A percentile compares a stretch with the other conserved stretches of the same genome.
These are phyloP conservation scores for Syngnathus floridae DNA, from an alignment of 2,113 vertebrate genomes.

Conservation along the genomic window DNA sequence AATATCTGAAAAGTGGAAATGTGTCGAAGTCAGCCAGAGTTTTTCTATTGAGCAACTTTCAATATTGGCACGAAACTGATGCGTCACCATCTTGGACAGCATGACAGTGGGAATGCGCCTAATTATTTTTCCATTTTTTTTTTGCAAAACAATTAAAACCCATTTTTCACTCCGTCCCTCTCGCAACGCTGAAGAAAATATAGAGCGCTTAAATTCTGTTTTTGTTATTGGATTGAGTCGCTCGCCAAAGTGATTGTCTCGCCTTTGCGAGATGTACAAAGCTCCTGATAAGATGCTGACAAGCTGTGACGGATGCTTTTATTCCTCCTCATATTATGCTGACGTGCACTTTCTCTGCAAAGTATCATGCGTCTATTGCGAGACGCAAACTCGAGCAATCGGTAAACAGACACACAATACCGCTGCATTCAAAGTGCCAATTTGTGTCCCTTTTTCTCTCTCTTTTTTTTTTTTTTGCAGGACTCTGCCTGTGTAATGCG, in stretches of 20 bases:
- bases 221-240: conserved; percentile 57
- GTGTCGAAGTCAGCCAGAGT: conserved; percentile 35
- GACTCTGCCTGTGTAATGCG: conserved; percentile 8
- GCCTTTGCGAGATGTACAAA: conserved; percentile 31
- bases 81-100: conserved; percentile 29
- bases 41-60: conserved; percentile 33
- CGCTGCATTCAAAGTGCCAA: conserved; percentile 18
- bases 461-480: conserved; percentile 7
- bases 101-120: conserved; percentile 27
- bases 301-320: conserved; percentile 37
- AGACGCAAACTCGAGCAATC: conserved; percentile 7
- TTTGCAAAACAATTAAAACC: conserved; percentile 47
- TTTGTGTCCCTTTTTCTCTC: conserved; percentile 6
- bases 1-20: conserved; percentile 23
- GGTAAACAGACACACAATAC: conserved; percentile 20
- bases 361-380: conserved; percentile 27
- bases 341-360: conserved; percentile 25
- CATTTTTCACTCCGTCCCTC: conserved; percentile 36
- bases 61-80: conserved; percentile 28
- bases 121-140: conserved; percentile 30
- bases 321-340: conserved; percentile 38
- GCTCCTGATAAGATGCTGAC: conserved; percentile 43
- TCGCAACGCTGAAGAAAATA: conserved; percentile 32
- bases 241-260: conserved; percentile 58
- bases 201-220: conserved; percentile 43